Evolutionary conservation across 2,113 vertebrate genomes (phyloP).

Genomic region (Pygoscelis adeliae): DNA sequence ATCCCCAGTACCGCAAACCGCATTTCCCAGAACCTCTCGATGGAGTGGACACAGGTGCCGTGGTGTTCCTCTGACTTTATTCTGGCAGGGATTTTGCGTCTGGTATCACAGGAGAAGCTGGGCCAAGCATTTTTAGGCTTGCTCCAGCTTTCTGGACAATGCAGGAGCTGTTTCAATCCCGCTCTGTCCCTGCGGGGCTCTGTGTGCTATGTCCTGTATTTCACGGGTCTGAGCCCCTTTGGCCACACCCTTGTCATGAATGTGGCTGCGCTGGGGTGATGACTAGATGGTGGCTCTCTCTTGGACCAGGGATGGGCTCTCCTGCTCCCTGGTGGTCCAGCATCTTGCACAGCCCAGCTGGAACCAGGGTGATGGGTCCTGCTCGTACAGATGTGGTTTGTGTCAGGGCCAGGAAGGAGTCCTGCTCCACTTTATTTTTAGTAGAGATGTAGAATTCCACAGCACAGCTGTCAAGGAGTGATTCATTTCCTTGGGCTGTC

Average conservation of each 20-base stretch:
- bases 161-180: neutral
- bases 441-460: neutral
- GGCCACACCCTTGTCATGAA: neutral
- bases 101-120: neutral
- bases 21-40: neutral
- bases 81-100: neutral
- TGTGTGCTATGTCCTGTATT: neutral
- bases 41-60: accelerated
- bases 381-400: neutral
- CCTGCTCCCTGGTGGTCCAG: neutral
- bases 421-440: neutral
- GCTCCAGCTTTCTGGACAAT: neutral
- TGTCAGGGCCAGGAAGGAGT: neutral
- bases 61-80: neutral
- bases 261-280: neutral
- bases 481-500: neutral
- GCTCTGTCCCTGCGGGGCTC: neutral
- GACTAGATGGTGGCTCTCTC: neutral
- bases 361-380: neutral
- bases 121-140: neutral
- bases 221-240: neutral
- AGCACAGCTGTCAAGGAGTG: neutral
- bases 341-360: neutral
- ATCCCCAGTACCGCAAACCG: accelerated
- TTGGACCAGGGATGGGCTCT: neutral